Evolutionary conservation across 2,888 invertebrate genomes (phyloP).

Genomic region (Xestoiulus laeticollis): DNA sequence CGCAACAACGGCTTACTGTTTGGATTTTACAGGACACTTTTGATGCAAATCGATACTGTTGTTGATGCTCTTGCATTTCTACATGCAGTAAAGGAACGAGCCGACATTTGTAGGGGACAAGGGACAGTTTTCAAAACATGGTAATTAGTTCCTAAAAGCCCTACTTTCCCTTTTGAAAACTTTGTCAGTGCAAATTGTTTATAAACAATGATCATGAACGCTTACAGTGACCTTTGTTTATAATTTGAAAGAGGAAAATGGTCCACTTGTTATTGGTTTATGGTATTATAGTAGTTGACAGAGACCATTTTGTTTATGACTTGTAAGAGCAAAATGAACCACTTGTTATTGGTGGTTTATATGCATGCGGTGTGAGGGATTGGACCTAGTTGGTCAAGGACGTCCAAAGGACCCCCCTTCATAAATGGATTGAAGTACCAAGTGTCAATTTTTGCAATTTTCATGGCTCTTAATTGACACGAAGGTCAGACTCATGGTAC

Average conservation of each 20-base stretch:
- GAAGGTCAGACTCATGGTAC: too few species aligned
- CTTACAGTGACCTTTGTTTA: not conserved
- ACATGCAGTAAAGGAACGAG: not conserved
- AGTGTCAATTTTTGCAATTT: too few species aligned
- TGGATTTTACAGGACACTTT: constrained; percentile 6
- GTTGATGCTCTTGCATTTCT: not conserved
- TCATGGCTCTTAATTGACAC: too few species aligned
- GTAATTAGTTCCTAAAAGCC: not conserved
- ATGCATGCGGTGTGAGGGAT: not conserved
- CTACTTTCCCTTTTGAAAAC: not conserved
- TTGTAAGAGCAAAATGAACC: too few species aligned
- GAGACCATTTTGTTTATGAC: too few species aligned
- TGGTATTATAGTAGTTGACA: not conserved
- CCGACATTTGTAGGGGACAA: constrained; percentile 10
- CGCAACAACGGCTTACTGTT: not conserved
- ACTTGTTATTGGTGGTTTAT: too few species aligned
- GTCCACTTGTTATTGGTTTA: not conserved
- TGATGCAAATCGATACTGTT: constrained; percentile 36
- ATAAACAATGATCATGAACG: not conserved
- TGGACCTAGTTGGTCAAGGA: not conserved
- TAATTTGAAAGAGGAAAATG: not conserved
- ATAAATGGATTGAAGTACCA: too few species aligned
- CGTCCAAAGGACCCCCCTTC: not conserved
- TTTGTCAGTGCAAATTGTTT: not conserved
- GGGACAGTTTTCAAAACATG: not conserved